Evolutionary conservation across 2,113 vertebrate genomes (phyloP).

Genomic region (Stictonetta naevosa): DNA sequence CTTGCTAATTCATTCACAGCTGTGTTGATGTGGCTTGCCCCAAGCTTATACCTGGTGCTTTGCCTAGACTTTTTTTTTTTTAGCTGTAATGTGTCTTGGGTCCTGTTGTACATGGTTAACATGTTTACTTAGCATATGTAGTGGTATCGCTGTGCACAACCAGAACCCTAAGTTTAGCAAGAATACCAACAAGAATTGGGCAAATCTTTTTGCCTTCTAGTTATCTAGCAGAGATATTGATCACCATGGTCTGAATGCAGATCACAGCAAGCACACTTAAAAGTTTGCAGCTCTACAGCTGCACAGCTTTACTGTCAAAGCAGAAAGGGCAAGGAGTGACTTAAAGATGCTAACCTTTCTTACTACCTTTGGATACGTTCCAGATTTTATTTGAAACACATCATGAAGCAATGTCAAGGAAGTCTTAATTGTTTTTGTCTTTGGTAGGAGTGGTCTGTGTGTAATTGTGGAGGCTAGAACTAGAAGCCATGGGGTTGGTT

Average conservation of each 20-base stretch:
- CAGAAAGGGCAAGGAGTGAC: background rate
- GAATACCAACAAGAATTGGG: background rate
- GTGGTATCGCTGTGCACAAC: background rate
- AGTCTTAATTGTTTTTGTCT: background rate
- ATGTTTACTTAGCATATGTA: accelerated
- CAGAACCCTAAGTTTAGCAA: background rate
- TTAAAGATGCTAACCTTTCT: background rate
- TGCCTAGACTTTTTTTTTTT: background rate
- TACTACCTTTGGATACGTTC: background rate
- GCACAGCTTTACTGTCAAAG: background rate
- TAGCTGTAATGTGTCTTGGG: background rate
- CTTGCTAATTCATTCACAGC: background rate
- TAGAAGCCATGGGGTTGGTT: background rate
- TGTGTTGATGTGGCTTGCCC: background rate
- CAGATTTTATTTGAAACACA: background rate
- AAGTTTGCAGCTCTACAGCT: background rate
- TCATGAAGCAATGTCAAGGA: background rate
- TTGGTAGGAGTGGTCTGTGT: background rate
- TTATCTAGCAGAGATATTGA: background rate
- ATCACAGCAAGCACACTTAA: background rate
- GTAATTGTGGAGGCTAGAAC: background rate
- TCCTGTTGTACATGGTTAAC: background rate
- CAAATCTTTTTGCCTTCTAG: background rate
- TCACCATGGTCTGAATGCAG: background rate
- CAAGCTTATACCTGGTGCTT: background rate